Conservation (phyloP, 2,113 vertebrate genomes). For the Psittacara wagleri region DNA sequence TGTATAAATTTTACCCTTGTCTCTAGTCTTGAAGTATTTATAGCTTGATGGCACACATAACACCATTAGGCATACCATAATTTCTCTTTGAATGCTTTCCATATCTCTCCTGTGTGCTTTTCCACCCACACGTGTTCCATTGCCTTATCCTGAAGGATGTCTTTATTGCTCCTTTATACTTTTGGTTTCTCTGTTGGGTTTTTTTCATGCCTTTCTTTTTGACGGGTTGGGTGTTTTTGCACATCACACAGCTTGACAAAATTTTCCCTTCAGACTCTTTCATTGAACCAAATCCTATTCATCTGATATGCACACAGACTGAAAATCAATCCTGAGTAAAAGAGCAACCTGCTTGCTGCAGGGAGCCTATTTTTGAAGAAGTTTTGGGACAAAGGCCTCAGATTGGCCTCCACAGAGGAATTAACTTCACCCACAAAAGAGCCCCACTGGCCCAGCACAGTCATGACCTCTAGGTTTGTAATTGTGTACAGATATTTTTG, state of each 20-base stretch:
- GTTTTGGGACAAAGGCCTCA: not conserved
- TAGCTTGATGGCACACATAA: slow-evolving; percentile 55
- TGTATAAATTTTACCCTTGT: slow-evolving; percentile 39
- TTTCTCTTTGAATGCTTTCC: slow-evolving; percentile 61
- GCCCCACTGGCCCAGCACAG: not conserved
- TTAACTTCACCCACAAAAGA: not conserved
- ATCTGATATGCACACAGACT: slow-evolving; percentile 18
- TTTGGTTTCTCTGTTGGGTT: slow-evolving; percentile 25
- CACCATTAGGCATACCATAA: slow-evolving; percentile 55
- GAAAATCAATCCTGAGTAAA: not conserved
- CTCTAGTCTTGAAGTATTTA: slow-evolving; percentile 47
- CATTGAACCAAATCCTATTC: slow-evolving; percentile 28
- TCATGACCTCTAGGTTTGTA: not conserved
- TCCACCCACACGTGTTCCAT: slow-evolving; percentile 37
- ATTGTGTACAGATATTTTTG: not conserved
- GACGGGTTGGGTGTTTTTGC: slow-evolving; percentile 28
- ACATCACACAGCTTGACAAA: slow-evolving; percentile 28
- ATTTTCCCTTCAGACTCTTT: slow-evolving; percentile 10
- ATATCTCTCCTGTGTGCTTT: slow-evolving; percentile 46
- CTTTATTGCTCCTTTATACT: slow-evolving; percentile 42
- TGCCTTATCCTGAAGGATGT: slow-evolving; percentile 32
- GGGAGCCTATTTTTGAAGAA: not conserved
- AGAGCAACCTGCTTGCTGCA: not conserved
- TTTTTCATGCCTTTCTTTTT: slow-evolving; percentile 43
- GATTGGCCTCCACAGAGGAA: not conserved